Evolutionary conservation across 2,888 invertebrate species (phyloP), one percentile per base, ranked within the genome.

Genomic region (Smittia aterrima): DNA sequence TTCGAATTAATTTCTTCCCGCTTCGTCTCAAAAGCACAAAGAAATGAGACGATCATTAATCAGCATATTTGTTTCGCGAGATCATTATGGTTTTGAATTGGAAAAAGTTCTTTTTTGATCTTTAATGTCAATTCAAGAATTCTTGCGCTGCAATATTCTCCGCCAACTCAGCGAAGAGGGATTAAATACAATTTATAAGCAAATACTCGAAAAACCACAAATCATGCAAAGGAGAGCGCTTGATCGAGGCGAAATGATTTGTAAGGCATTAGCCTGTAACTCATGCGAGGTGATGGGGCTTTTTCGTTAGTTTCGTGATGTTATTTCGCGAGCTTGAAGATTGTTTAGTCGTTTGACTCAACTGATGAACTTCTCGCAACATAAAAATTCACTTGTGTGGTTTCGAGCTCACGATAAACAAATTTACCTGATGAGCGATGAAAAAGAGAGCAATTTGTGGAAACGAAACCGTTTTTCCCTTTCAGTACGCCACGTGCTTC

Each of bases 401-500:
- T 47, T 47, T 47, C 16, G n/a, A 13, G 16, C 13, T 47, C 47
- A 47, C 47, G 47, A 47, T n/a, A 47, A 47, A 16, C 47, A 47
- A 47, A 47, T 47, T 47, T 47, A 47, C 2, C 32, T 32, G 32
- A 32, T 32, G 32, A n/a, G n/a, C n/a, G 38, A 38, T 38, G 11
- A 38, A 38, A 38, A 38, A 38, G 11, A 47, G 47, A 47, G 47
- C 47, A 47, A 47, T 47, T 16, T 38, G n/a, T n/a, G n/a, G 32
- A 32, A 9, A 32, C 4, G 32, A 3, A 32, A 47, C 47, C 47
- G 47, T 47, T 16, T 13, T 47, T 47, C 47, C 47, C n/a, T 47
- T 47, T 25, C 47, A 47, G 40, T 72, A 62, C 13, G 72, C 62
- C 62, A 62, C 72, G 62, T 72, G 72, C 72, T 62, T 32, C 13